Percentiles rank a stretch among this genome's conserved stretches.
phyloP scores from a whole-genome alignment of 1,140 invertebrate species.

The Atta cephalotes region DNA sequence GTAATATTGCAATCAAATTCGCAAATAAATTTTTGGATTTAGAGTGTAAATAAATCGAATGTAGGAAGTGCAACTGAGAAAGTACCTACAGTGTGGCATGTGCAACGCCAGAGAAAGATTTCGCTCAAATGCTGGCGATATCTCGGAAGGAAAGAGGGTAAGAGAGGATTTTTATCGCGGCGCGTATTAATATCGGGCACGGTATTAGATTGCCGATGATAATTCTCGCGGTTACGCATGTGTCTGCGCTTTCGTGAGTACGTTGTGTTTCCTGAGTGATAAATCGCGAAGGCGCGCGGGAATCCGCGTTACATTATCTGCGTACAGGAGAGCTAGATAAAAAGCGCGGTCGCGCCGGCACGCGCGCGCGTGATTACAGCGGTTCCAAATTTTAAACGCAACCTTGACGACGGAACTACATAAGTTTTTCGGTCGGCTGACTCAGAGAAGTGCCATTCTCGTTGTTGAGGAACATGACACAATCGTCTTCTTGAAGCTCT shows the following conservation, averaged over 20 bases:
- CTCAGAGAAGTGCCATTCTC: slow-evolving; percentile 40
- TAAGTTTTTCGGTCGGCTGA: slow-evolving; percentile 59
- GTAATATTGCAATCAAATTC: neutral
- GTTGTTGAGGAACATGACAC: slow-evolving; percentile 43
- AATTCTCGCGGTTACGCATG: slow-evolving; percentile 18
- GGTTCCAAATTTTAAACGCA: slow-evolving; percentile 48
- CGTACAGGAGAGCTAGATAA: neutral
- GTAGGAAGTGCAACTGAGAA: neutral
- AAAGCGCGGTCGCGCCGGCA: neutral
- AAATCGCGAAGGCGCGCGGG: slow-evolving; percentile 3
- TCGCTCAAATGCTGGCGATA: neutral
- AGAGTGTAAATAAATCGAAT: neutral
- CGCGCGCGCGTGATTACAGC: slow-evolving; percentile 23
- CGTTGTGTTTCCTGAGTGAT: slow-evolving; percentile 17
- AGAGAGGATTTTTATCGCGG: slow-evolving; percentile 38
- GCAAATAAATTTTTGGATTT: neutral
- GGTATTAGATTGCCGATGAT: slow-evolving; percentile 40
- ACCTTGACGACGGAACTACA: slow-evolving; percentile 37
- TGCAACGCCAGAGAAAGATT: neutral
- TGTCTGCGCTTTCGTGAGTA: neutral
- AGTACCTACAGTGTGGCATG: neutral
- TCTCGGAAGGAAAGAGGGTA: neutral
- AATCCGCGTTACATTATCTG: slow-evolving; percentile 8
- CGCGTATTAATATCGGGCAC: neutral
- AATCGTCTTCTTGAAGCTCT: slow-evolving; percentile 46